phyloP scores from a whole-genome alignment of 2,888 invertebrate species.

The Lutraria lutraria region DNA sequence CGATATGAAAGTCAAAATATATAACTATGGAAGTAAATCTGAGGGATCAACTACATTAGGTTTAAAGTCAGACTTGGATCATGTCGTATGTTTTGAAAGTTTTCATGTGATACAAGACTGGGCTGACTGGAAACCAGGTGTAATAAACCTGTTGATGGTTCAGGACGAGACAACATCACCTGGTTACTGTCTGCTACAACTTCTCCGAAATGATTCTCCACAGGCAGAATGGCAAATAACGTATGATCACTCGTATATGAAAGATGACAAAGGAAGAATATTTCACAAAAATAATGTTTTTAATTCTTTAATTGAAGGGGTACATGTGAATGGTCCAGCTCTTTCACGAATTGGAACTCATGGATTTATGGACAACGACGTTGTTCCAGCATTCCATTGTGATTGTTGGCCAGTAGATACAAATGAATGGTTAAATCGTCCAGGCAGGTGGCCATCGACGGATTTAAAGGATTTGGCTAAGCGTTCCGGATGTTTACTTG shows the following conservation, averaged over 20 bases:
- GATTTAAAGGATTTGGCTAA: not conserved
- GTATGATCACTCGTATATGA: not conserved
- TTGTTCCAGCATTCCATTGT: slow-evolving; percentile 8
- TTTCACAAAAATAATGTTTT: slow-evolving; percentile 12
- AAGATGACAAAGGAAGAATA: slow-evolving; percentile 15
- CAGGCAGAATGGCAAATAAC: not conserved
- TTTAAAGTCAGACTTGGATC: not conserved
- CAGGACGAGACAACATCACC: slow-evolving; percentile 26
- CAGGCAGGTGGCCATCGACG: slow-evolving; percentile 12
- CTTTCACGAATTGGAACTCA: not conserved
- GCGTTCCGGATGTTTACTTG: slow-evolving; percentile 17
- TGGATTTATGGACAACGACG: not conserved
- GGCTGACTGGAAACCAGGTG: slow-evolving; percentile 31
- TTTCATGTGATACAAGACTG: slow-evolving; percentile 24
- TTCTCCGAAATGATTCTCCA: slow-evolving; percentile 18
- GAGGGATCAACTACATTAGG: slow-evolving; percentile 21
- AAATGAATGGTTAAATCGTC: slow-evolving; percentile 17
- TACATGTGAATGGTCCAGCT: slow-evolving; percentile 17
- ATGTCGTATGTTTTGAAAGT: not conserved
- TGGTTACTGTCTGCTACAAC: slow-evolving; percentile 23
- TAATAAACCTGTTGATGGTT: slow-evolving; percentile 2
- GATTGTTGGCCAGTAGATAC: slow-evolving; percentile 8
- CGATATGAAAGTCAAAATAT: not conserved
- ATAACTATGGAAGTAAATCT: slow-evolving; percentile 15
- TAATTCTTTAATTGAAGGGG: not conserved